These are phyloP conservation scores for Cotesia chilonis DNA, from an alignment of 1,140 invertebrate genomes.

Conservation along the genomic window DNA sequence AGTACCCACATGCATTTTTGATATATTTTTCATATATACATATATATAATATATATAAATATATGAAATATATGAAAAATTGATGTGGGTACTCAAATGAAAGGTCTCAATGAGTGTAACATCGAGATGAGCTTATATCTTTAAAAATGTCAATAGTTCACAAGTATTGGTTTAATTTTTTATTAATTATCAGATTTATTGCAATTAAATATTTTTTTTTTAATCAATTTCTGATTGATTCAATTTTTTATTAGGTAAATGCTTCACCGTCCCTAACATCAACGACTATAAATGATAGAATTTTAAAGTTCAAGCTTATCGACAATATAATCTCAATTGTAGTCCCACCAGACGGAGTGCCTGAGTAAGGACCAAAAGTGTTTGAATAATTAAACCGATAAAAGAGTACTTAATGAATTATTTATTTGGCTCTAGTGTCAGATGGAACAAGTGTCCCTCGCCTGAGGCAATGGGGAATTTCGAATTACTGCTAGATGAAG, in stretches of 20 bases:
- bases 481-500: constrained; percentile 88
- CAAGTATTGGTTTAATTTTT: too few relatives aligned
- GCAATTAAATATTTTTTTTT: too few relatives aligned
- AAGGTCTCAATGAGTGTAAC: too few relatives aligned
- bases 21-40: too few relatives aligned
- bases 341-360: constrained; percentile 86
- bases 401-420: constrained; percentile 19
- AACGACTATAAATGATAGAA: constrained; percentile 94
- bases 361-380: constrained; percentile 74
- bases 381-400: neutral
- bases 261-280: constrained; percentile 94
- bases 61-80: too few relatives aligned
- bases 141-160: too few relatives aligned
- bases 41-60: too few relatives aligned
- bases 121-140: too few relatives aligned
- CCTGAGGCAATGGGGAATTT: constrained; percentile 87
- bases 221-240: constrained; percentile 12
- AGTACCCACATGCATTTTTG: too few relatives aligned
- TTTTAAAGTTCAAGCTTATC: constrained; percentile 95
- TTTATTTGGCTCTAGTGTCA: constrained; percentile 70
- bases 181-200: too few relatives aligned
- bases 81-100: too few relatives aligned
- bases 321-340: constrained; percentile 94
- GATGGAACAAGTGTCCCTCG: constrained; percentile 88
- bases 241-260: constrained; percentile 76